Base-by-base conservation (phyloP, 2,888 invertebrate species). In the Abrostola triplasia region DNA sequence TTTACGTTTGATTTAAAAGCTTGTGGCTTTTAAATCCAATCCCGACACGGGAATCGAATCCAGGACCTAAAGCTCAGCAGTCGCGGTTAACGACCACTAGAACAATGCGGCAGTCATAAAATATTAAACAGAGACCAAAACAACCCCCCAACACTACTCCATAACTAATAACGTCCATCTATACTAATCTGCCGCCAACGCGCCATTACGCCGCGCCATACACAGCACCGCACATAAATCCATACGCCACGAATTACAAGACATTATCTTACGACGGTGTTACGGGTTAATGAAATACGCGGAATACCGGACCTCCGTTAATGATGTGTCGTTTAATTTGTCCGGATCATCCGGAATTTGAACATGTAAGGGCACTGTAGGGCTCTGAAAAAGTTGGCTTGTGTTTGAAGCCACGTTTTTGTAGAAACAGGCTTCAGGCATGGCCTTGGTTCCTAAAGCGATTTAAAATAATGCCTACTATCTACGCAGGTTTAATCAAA, bases 271-370 rank as follows among this genome's bases (percentile, higher is more conserved):
- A 57, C 38, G 50, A 42, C 40, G 24, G 62, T 68, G 66, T 64
- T 68, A 68, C 63, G 67, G 59, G 79, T 72, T 82, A 81, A 84
- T 80, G 80, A 83, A 85, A 85, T 84, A 82, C 81, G 64, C 76
- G 68, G 76, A 78, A 83, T 82, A 75, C 76, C 59, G 52, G 60
- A 54, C 50, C 69, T 50, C 48, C 42, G 67, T 63, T 64, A 60
- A 72, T 60, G 56, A 67, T 69, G 55, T 66, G 67, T 36, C 68
- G 65, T 78, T 74, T 63, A 63, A 68, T 79, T 63, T 67, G 24
- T 40, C 42, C 12, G 60, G 62, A 53, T 70, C 41, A 70, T 36
- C 13, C 55, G 53, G 42, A 49, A 47, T 13, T 65, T 72, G 8
- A 53, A 37, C 11, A 10, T 44, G 35, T 58, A 41, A n/a, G 49